phyloP scores from a whole-genome alignment of 2,888 invertebrate genomes.

The Heliothis peltigera region DNA sequence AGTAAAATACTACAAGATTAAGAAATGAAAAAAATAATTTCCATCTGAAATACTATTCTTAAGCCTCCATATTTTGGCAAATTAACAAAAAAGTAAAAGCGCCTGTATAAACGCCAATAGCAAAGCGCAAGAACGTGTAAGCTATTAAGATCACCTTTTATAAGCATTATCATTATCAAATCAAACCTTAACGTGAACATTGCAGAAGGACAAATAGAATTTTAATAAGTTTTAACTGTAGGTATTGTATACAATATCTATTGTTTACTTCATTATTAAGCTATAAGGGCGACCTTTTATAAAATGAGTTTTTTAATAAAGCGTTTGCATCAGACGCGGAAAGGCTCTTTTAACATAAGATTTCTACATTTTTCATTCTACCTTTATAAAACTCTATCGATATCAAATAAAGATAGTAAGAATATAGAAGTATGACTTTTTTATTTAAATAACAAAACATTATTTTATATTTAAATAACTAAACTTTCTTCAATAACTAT shows the following conservation, averaged over 20 bases:
- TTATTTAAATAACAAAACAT: too few relatives aligned
- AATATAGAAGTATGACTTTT: too few relatives aligned
- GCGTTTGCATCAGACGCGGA: not conserved
- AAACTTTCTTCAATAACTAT: too few relatives aligned
- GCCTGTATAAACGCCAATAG: constrained; percentile 53
- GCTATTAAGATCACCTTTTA: constrained; percentile 19
- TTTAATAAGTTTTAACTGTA: not conserved
- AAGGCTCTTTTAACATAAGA: not conserved
- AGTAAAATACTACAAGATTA: too few relatives aligned
- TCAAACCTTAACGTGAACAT: constrained; percentile 4
- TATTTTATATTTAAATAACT: too few relatives aligned
- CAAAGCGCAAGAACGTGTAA: constrained; percentile 35
- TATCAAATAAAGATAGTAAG: not conserved
- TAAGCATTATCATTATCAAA: too few relatives aligned
- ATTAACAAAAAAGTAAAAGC: too few relatives aligned
- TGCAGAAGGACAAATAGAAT: not conserved
- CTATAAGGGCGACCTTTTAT: not conserved
- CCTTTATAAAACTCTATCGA: not conserved
- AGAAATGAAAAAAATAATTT: not conserved
- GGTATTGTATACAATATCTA: constrained; percentile 5
- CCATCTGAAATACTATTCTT: too few relatives aligned
- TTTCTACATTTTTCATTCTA: constrained; percentile 4
- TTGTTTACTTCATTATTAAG: constrained; percentile 13
- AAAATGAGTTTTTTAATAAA: constrained; percentile 19
- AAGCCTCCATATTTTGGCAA: not conserved